These are phyloP conservation scores for Alcis repandata DNA, from an alignment of 2,888 invertebrate species.

Conservation along the genomic window DNA sequence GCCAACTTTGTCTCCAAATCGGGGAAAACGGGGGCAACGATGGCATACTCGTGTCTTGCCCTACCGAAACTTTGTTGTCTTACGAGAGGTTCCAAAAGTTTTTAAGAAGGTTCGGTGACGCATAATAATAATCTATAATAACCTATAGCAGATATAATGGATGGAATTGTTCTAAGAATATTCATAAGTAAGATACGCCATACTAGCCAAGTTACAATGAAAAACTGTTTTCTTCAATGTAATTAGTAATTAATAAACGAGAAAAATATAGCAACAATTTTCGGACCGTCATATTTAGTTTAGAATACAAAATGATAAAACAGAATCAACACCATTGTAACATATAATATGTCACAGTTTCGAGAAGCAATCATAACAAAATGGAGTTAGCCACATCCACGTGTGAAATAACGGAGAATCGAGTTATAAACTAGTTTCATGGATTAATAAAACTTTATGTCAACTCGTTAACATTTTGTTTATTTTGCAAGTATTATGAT, in stretches of 20 bases:
- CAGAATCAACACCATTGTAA: too few relatives aligned
- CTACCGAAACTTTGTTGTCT: conserved; percentile 44
- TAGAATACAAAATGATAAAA: too few relatives aligned
- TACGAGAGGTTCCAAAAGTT: conserved; percentile 43
- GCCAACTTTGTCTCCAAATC: too few relatives aligned
- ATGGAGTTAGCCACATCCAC: conserved; percentile 15
- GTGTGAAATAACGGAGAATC: conserved; percentile 10
- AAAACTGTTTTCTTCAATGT: too few relatives aligned
- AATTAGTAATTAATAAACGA: too few relatives aligned
- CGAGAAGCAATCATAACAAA: conserved; percentile 10
- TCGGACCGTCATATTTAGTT: too few relatives aligned
- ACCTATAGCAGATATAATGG: background rate
- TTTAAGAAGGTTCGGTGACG: conserved; percentile 37
- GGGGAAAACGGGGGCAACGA: too few relatives aligned
- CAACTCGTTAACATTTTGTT: conserved; percentile 13
- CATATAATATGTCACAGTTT: background rate
- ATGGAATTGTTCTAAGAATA: too few relatives aligned
- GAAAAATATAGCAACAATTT: too few relatives aligned
- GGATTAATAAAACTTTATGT: conserved; percentile 23
- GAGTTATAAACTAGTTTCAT: conserved; percentile 21
- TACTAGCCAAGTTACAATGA: too few relatives aligned
- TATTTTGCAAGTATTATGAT: background rate
- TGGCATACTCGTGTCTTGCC: conserved; percentile 9
- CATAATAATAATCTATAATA: conserved; percentile 19
- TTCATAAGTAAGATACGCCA: too few relatives aligned